Evolutionary conservation across 2,797 vertebrate species (phyloP).

Genomic region (Leucoraja ocellata): DNA sequence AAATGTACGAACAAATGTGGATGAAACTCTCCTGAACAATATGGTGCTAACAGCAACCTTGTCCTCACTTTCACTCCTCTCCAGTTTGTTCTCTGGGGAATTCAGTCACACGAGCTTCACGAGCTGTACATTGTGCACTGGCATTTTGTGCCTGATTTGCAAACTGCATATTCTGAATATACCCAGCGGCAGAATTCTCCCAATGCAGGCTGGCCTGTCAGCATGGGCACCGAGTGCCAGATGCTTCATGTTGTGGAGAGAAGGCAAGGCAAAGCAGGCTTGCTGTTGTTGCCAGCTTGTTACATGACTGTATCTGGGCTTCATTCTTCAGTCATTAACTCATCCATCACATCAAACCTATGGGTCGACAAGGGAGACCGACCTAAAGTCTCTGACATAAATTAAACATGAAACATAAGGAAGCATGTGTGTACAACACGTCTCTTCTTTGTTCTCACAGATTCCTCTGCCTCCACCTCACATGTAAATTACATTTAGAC

Average conservation of each 20-base stretch:
- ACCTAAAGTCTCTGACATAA: background rate
- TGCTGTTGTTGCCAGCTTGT: background rate
- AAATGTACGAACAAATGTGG: background rate
- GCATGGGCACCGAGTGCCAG: background rate
- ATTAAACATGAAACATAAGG: background rate
- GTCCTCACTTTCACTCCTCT: background rate
- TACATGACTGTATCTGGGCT: background rate
- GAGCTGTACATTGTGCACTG: slow-evolving; percentile 9
- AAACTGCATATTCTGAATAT: background rate
- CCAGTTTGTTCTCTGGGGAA: background rate
- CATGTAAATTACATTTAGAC: too few relatives aligned
- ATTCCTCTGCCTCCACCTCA: background rate
- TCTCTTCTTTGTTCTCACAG: background rate
- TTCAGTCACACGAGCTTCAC: background rate
- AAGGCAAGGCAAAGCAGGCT: too few relatives aligned
- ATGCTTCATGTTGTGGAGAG: background rate
- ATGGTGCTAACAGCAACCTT: background rate
- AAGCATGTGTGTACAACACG: background rate
- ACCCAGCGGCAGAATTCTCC: background rate
- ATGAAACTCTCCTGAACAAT: background rate
- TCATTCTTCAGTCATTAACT: background rate
- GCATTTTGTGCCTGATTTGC: background rate
- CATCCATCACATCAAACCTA: background rate
- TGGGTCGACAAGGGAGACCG: background rate
- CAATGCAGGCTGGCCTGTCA: background rate